phyloP scores from a whole-genome alignment of 1,140 invertebrate genomes.

The Cecropterus lyciades region DNA sequence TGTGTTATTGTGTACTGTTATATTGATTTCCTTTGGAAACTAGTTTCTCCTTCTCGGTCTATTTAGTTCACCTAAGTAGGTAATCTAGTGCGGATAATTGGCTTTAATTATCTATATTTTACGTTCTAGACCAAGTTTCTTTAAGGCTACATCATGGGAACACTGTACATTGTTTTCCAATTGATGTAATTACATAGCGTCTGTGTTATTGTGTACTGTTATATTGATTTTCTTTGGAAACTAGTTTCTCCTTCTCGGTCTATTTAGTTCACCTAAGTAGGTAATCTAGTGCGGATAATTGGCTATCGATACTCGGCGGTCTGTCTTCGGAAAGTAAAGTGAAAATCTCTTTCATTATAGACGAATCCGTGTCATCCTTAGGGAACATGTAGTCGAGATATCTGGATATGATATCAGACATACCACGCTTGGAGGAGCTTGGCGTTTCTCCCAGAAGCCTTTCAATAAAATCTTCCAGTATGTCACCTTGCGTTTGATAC shows the following conservation, averaged over 20 bases:
- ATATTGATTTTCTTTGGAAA: slow-evolving; percentile 37
- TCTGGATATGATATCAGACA: slow-evolving; percentile 55
- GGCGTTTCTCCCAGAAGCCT: slow-evolving; percentile 27
- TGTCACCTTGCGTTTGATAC: slow-evolving; percentile 20
- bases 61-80: slow-evolving; percentile 36
- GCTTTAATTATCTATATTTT: too few relatives aligned
- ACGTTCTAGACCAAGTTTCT: too few relatives aligned
- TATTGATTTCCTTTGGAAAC: slow-evolving; percentile 37
- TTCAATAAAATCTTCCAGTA: slow-evolving; percentile 41
- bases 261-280: slow-evolving; percentile 37
- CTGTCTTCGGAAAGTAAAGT: slow-evolving; percentile 55
- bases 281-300: slow-evolving; percentile 47
- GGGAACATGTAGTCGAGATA: slow-evolving; percentile 63
- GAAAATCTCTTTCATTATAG: slow-evolving; percentile 62
- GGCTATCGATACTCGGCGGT: slow-evolving; percentile 44
- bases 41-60: slow-evolving; percentile 25
- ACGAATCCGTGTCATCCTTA: slow-evolving; percentile 64
- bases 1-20: too few relatives aligned
- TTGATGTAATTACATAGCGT: slow-evolving; percentile 26
- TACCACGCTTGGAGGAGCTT: slow-evolving; percentile 42
- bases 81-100: slow-evolving; percentile 48
- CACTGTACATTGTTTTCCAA: neutral
- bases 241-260: slow-evolving; percentile 23
- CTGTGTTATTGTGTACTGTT: neutral
- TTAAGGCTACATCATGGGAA: too few relatives aligned